phyloP scores from a whole-genome alignment of 2,113 vertebrate genomes.

The Grammomys surdaster region DNA sequence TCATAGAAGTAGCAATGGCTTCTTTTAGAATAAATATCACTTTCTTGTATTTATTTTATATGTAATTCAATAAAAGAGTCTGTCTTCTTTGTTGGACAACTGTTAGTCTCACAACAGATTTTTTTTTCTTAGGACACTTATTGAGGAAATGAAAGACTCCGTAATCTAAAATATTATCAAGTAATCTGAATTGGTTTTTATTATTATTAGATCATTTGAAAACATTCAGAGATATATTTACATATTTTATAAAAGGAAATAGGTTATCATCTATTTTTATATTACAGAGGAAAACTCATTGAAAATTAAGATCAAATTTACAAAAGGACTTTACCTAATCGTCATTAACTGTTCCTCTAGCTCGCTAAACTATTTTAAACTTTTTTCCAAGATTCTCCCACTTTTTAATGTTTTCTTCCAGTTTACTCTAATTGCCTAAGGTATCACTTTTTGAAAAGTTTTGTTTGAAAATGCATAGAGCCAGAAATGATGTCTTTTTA shows the following conservation, averaged over 20 bases:
- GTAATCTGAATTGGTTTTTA: too few species aligned
- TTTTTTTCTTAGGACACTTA: background rate
- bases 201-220: background rate
- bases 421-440: background rate
- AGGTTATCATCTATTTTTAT: background rate
- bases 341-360: background rate
- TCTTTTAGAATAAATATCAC: background rate
- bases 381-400: background rate
- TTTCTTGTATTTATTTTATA: background rate
- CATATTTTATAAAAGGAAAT: background rate
- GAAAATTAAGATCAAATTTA: background rate
- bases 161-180: background rate
- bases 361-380: background rate
- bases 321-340: too few species aligned
- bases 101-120: background rate
- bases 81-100: rapidly evolving
- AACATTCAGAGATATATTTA: background rate
- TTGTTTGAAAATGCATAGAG: background rate
- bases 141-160: background rate
- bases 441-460: background rate
- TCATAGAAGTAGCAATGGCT: background rate
- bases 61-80: background rate
- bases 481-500: background rate
- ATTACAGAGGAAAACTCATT: background rate
- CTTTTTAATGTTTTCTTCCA: background rate